Evolutionary conservation across 1,140 invertebrate genomes (phyloP), one percentile per base, ranked within the genome.

Genomic region (Hetaerina americana): DNA sequence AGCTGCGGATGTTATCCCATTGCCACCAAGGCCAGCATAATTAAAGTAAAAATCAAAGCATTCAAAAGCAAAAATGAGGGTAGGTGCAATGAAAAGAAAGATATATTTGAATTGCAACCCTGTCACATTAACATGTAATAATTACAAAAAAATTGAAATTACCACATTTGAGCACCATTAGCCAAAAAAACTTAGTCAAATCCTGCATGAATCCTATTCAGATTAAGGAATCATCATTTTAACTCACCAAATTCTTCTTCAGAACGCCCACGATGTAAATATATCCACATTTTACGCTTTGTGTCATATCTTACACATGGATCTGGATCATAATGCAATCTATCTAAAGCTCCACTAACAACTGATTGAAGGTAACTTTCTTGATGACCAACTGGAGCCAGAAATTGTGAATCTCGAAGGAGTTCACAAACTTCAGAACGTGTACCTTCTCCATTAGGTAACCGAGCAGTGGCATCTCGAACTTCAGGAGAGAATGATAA

Each of bases 391-490:
- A 88, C 87, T 31, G 86, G 86, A 25, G 87, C 86, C 27, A 96
- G 85, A 76, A 93, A 96, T 77, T 95, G 92, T 0, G 93, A 95
- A 77, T 92, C 91, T 78, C 91, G 90, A 5, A 93, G 77, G 66
- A 94, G 80, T 76, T 92, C 89, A 81, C 91, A 92, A 74, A 97
- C 95, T 77, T 97, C 94, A 5, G 90, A 88, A 27, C 94, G 82
- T 0, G 95, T 96, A 26, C 96, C 95, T 83, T 97, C 93, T 0
- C 95, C 95, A 80, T 94, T 97, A 0, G 96, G 95, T 72, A 98
- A 82, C 66, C 96, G 82, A 0, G 96, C 94, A 0, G 94, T 92
- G 3, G 95, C 93, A 84, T 98, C 95, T 57, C 95, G 83, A 10
- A 98, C 94, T 85, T 75, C 68, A 79, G 5, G 10, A 70, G 68